Evolutionary conservation across 1,140 invertebrate species (phyloP).

Genomic region (Ceratitis capitata): DNA sequence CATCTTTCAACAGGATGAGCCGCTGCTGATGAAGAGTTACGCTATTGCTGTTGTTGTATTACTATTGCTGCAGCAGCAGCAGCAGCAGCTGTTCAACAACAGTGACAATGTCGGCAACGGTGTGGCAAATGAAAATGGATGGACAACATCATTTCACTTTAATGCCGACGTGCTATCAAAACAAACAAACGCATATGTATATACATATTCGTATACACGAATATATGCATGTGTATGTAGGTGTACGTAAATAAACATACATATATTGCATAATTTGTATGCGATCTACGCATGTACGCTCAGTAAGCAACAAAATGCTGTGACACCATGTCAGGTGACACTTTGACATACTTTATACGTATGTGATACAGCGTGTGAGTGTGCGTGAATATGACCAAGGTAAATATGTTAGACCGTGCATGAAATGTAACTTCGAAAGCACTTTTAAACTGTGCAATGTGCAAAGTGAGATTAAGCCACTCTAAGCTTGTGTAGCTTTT

Average conservation of each 20-base stretch:
- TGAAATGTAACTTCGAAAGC: constrained; percentile 20
- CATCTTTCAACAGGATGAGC: background rate
- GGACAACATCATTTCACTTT: constrained; percentile 23
- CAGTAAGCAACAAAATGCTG: background rate
- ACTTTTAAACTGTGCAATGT: background rate
- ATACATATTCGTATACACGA: background rate
- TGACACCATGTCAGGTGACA: background rate
- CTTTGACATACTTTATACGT: background rate
- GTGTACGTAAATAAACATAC: no score
- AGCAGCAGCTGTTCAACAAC: no score
- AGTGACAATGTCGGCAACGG: constrained; percentile 12
- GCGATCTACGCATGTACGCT: background rate
- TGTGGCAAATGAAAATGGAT: constrained; percentile 38
- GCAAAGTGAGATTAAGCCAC: background rate
- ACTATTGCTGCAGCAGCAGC: background rate
- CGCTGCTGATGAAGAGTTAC: background rate
- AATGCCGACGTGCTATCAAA: constrained; percentile 8
- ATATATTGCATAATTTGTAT: no score
- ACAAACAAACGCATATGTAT: background rate
- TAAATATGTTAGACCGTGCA: background rate
- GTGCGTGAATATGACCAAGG: background rate
- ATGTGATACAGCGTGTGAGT: background rate
- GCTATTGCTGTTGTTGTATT: background rate
- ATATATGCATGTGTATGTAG: background rate
- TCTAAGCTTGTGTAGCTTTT: background rate